Conservation (phyloP, 2,113 vertebrate species). For the Ploceus nigricollis region DNA sequence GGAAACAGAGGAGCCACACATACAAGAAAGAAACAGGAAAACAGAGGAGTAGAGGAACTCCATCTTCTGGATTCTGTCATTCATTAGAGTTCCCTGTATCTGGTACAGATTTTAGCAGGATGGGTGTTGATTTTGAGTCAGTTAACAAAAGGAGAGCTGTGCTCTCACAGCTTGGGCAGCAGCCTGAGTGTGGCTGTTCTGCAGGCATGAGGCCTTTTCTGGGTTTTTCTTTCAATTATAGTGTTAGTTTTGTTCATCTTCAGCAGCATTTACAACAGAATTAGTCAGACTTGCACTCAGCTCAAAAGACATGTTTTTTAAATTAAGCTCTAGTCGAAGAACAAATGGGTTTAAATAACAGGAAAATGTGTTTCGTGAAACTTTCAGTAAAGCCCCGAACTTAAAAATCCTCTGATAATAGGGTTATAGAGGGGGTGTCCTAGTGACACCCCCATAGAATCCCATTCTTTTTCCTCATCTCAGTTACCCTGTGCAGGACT, state of each 20-base stretch:
- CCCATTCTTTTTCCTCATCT: background rate
- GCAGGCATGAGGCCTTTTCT: background rate
- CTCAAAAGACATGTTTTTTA: conserved; percentile 25
- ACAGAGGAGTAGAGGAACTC: background rate
- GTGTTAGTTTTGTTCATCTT: background rate
- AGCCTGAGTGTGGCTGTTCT: background rate
- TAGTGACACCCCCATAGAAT: background rate
- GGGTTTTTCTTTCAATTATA: background rate
- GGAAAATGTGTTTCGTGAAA: background rate
- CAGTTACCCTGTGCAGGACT: background rate
- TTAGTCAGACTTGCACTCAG: conserved; percentile 24
- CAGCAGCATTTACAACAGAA: background rate
- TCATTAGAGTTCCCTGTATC: background rate
- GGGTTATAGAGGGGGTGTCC: too few relatives aligned
- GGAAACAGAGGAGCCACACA: background rate
- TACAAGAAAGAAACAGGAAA: background rate
- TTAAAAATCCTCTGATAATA: background rate
- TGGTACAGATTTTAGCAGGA: background rate
- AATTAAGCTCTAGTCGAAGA: conserved; percentile 14
- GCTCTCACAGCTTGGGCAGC: background rate
- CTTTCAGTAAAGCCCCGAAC: background rate
- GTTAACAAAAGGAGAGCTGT: background rate
- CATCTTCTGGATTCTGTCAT: background rate
- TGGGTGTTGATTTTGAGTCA: background rate
- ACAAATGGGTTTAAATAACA: background rate